These are phyloP conservation scores for Salmo trutta DNA, from an alignment of 2,797 vertebrate species.

Conservation along the genomic window DNA sequence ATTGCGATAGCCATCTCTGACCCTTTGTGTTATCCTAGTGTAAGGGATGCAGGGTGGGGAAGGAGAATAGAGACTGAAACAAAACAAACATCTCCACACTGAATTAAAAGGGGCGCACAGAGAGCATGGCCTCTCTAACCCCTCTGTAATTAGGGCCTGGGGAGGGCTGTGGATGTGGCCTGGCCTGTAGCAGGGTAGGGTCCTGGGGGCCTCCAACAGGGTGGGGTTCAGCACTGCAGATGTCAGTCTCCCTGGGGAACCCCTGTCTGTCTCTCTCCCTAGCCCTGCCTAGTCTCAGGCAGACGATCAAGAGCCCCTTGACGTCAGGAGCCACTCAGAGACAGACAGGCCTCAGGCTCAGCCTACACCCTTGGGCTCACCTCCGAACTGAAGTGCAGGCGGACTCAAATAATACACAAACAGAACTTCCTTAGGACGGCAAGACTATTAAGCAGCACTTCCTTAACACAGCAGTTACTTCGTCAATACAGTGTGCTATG, in stretches of 20 bases:
- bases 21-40: slow-evolving; percentile 15
- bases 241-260: slow-evolving; percentile 44
- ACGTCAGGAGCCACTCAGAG: slow-evolving; percentile 41
- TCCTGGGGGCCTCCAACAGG: slow-evolving; percentile 4
- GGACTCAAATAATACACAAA: no score
- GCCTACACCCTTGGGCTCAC: slow-evolving; percentile 37
- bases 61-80: neutral
- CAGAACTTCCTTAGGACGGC: no score
- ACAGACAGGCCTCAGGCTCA: slow-evolving; percentile 6
- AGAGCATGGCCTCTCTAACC: slow-evolving; percentile 37
- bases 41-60: slow-evolving; percentile 23
- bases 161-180: slow-evolving; percentile 6
- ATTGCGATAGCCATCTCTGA: slow-evolving; percentile 29
- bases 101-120: slow-evolving; percentile 41
- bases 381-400: neutral
- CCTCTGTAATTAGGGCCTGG: neutral
- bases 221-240: slow-evolving; percentile 50
- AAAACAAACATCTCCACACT: slow-evolving; percentile 53
- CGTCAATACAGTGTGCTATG: no score
- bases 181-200: slow-evolving; percentile 33
- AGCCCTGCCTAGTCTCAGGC: slow-evolving; percentile 34
- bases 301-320: slow-evolving; percentile 12
- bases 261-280: slow-evolving; percentile 28
- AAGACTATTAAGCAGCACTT: no score
- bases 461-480: no score